Percentiles rank a stretch among this genome's conserved stretches.
These are phyloP conservation scores for Otis tarda DNA, from an alignment of 2,113 vertebrate genomes.

Conservation along the genomic window DNA sequence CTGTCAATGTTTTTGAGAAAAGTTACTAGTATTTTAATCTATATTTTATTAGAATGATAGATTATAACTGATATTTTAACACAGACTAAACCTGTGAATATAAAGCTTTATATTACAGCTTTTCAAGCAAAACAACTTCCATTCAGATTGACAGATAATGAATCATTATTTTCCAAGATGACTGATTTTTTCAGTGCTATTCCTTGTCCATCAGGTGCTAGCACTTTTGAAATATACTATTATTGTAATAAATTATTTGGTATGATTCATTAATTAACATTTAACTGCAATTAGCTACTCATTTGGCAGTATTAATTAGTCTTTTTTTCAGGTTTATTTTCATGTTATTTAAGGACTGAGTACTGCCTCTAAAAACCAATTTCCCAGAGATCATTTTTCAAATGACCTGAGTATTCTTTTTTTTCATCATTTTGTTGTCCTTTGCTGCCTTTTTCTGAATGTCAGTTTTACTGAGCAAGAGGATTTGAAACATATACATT, in stretches of 20 bases:
- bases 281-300: background rate
- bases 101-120: background rate
- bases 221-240: background rate
- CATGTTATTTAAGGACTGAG: background rate
- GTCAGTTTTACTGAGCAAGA: background rate
- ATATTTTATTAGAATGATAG: background rate
- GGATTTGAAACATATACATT: background rate
- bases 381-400: background rate
- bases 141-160: background rate
- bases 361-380: background rate
- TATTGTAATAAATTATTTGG: background rate
- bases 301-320: background rate
- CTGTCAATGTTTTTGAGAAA: background rate
- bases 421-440: background rate
- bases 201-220: background rate
- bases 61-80: background rate
- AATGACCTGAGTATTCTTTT: background rate
- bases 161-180: background rate
- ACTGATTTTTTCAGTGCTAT: background rate
- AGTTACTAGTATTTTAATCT: background rate
- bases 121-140: background rate
- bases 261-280: slow-evolving; percentile 3
- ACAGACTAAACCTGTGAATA: background rate
- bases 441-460: background rate
- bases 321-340: background rate